Evolutionary conservation across 2,888 invertebrate species (phyloP), one percentile per base, ranked within the genome.

Genomic region (Pteria penguin): DNA sequence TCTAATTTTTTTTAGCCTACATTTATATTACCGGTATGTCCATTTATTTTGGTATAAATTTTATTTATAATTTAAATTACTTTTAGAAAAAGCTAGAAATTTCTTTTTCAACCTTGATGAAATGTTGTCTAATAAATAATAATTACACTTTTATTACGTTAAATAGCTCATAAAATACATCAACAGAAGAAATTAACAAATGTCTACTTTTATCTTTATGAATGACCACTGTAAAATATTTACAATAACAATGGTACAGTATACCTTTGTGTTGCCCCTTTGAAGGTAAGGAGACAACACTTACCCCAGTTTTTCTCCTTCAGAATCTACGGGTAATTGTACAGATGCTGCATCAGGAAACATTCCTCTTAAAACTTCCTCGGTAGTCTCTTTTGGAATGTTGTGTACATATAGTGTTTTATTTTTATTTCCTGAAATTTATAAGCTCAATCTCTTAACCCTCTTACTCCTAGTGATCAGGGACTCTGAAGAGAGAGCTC

Each of bases 381-480:
- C 72, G 27, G 72, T 33, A 33, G 72, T 72, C 18, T 63, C 72
- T 31, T 36, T 65, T 54, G 72, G 65, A 33, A 72, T 65, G 72
- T 72, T 65, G 65, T 72, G 65, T 11, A 72, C 65, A 72, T 72
- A 72, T 45, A 72, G 57, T 55, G 63, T 72, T 72, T 72, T 72
- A 72, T 72, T 65, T 72, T 72, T 72, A 65, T 65, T 31, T 57
- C 65, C 72, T 72, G 72, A 72, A 72, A 72, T 65, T 72, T 24
- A 72, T 33, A 72, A 72, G 65, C 57, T 55, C 45, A 45, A 45
- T 45, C 18, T 45, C 45, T 45, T 45, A 45, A 45, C 11, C 8
- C 45, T 18, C 45, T 45, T n/a, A n/a, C n/a, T n/a, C n/a, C n/a
- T n/a, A n/a, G n/a, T n/a, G n/a, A n/a, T n/a, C n/a, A n/a, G n/a